Evolutionary conservation across 2,888 invertebrate species (phyloP).

Genomic region (Arenicola marina): DNA sequence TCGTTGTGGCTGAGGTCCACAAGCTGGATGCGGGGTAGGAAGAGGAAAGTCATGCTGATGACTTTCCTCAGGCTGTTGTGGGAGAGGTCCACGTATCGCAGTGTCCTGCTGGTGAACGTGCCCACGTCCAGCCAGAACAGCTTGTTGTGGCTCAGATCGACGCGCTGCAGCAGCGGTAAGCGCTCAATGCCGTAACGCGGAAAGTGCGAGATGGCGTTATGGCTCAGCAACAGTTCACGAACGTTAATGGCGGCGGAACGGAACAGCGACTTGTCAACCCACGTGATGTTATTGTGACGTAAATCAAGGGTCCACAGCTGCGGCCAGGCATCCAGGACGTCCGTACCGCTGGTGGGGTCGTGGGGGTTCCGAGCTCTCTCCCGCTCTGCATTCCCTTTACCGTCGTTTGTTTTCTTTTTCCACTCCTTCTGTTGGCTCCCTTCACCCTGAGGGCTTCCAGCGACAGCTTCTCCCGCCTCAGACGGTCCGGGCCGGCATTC

Average conservation of each 20-base stretch:
- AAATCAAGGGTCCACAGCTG: slow-evolving; percentile 22
- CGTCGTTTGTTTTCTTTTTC: no score
- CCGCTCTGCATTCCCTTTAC: no score
- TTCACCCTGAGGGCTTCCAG: background rate
- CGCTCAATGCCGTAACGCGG: slow-evolving; percentile 26
- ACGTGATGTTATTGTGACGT: slow-evolving; percentile 25
- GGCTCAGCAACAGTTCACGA: slow-evolving; percentile 14
- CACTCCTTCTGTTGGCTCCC: no score
- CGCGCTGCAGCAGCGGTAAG: slow-evolving; percentile 17
- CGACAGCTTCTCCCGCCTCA: background rate
- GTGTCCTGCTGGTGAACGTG: slow-evolving; percentile 29
- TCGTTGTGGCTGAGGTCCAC: slow-evolving; percentile 29
- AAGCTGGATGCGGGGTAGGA: slow-evolving; percentile 20
- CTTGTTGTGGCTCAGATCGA: slow-evolving; percentile 24
- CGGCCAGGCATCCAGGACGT: slow-evolving; percentile 14
- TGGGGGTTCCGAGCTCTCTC: no score
- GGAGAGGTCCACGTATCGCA: slow-evolving; percentile 24
- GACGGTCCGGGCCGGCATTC: background rate
- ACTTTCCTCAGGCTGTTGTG: slow-evolving; percentile 29
- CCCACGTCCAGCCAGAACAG: slow-evolving; percentile 34
- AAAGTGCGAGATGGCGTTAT: slow-evolving; percentile 25
- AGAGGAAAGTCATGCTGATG: slow-evolving; percentile 35
- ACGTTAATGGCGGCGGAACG: slow-evolving; percentile 16
- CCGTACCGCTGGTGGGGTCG: background rate
- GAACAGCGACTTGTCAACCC: slow-evolving; percentile 16